These are phyloP conservation scores for Coleophora deauratella DNA, from an alignment of 2,888 invertebrate genomes.

Conservation along the genomic window DNA sequence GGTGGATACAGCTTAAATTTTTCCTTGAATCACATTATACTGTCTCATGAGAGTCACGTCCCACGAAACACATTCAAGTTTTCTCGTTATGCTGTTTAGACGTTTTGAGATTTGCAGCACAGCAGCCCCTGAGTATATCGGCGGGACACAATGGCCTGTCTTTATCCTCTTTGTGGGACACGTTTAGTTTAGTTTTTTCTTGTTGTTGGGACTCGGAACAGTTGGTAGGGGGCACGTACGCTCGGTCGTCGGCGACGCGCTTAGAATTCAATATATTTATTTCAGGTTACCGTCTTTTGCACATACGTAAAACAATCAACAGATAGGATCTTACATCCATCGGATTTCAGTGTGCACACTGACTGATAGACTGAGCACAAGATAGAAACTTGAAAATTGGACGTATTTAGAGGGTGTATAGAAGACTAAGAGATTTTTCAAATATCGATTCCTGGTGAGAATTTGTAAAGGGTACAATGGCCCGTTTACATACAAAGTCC, in stretches of 20 bases:
- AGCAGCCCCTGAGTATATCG: constrained; percentile 47
- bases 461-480: no score
- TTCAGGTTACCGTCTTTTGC: constrained; percentile 46
- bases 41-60: constrained; percentile 9
- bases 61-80: constrained; percentile 39
- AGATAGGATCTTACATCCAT: no score
- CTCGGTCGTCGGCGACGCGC: constrained; percentile 48
- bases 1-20: no score
- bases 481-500: no score
- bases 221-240: constrained; percentile 56
- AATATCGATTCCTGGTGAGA: no score
- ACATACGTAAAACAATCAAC: constrained; percentile 43
- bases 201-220: constrained; percentile 44
- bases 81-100: constrained; percentile 58
- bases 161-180: constrained; percentile 46
- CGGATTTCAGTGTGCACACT: no score
- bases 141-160: constrained; percentile 42
- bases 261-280: constrained; percentile 61
- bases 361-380: no score
- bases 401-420: no score
- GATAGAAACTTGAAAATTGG: no score
- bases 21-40: no score
- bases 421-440: no score
- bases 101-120: constrained; percentile 57
- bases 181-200: constrained; percentile 38